Percentiles rank a stretch among this genome's conserved stretches.
Evolutionary conservation across 1,140 invertebrate species (phyloP).

Genomic region (Drosophila ogumai): DNA sequence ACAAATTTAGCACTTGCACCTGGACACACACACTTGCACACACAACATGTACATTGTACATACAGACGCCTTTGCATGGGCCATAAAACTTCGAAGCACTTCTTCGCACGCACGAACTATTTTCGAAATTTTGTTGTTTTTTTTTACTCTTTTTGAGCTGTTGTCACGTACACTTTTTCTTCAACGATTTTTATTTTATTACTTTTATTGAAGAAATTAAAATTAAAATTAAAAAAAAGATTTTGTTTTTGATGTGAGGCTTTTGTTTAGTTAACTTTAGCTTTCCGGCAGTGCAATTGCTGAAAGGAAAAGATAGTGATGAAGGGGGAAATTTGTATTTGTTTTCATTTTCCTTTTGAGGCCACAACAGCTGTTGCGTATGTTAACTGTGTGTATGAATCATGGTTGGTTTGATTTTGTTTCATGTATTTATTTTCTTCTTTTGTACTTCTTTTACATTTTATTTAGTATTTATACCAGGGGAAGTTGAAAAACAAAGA

Average conservation of each 20-base stretch:
- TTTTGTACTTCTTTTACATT: not conserved
- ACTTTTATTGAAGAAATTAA: conserved; percentile 28
- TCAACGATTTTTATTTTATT: conserved; percentile 11
- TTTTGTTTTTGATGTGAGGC: conserved; percentile 7
- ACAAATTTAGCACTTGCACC: conserved; percentile 46
- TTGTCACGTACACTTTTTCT: conserved; percentile 43
- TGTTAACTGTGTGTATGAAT: not conserved
- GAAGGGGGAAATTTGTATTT: conserved; percentile 15
- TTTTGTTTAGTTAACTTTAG: conserved; percentile 25
- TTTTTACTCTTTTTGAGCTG: conserved; percentile 14
- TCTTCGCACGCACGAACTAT: conserved; percentile 60
- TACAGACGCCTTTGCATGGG: conserved; percentile 25
- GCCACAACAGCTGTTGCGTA: conserved; percentile 57
- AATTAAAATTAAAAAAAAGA: conserved; percentile 35
- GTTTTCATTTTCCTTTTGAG: conserved; percentile 17
- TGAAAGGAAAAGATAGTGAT: conserved; percentile 13
- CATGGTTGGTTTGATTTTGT: not conserved
- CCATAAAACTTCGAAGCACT: conserved; percentile 58
- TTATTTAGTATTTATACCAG: not conserved
- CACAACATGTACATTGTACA: conserved; percentile 16
- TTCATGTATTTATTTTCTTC: not conserved
- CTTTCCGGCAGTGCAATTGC: conserved; percentile 5
- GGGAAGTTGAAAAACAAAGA: conserved; percentile 1
- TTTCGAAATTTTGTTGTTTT: conserved; percentile 41
- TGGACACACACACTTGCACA: conserved; percentile 13